Percentiles rank a stretch among this genome's conserved stretches.
Evolutionary conservation across 2,888 invertebrate genomes (phyloP).

Genomic region (Nymphalis urticae): DNA sequence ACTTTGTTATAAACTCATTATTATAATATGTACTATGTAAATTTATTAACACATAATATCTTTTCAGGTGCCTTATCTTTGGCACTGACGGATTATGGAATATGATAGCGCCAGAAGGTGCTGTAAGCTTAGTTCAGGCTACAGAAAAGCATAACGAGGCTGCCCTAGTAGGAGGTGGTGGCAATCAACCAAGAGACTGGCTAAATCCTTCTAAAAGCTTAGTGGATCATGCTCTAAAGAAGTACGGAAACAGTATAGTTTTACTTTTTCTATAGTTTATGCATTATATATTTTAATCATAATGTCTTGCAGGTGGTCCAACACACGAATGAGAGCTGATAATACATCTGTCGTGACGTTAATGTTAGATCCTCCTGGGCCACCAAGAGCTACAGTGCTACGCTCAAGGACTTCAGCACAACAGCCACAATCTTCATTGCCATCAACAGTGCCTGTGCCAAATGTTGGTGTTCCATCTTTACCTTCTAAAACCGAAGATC

Average conservation of each 20-base stretch:
- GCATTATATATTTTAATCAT: not conserved
- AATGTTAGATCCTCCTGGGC: slow-evolving; percentile 94
- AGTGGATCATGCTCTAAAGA: slow-evolving; percentile 88
- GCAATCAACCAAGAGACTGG: slow-evolving; percentile 82
- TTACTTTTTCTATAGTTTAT: not conserved
- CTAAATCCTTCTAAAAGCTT: slow-evolving; percentile 95
- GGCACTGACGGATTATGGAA: slow-evolving; percentile 99
- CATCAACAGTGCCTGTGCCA: slow-evolving; percentile 39
- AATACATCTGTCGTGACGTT: slow-evolving; percentile 96
- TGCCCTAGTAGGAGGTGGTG: slow-evolving; percentile 72
- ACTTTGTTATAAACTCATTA: no score
- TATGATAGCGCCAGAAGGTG: slow-evolving; percentile 91
- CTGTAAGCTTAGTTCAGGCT: slow-evolving; percentile 91
- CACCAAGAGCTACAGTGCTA: slow-evolving; percentile 85
- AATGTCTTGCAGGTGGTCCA: slow-evolving; percentile 85
- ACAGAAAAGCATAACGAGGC: slow-evolving; percentile 91
- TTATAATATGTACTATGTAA: no score
- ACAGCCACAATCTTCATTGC: slow-evolving; percentile 42
- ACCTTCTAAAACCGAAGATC: slow-evolving; percentile 36
- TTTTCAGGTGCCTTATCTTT: slow-evolving; percentile 91
- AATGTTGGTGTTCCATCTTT: slow-evolving; percentile 42
- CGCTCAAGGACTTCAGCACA: slow-evolving; percentile 60
- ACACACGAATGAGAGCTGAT: slow-evolving; percentile 94
- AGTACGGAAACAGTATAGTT: slow-evolving; percentile 52
- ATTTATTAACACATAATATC: not conserved